Conservation (phyloP, 2,797 vertebrate genomes). For the Esox masquinongy region DNA sequence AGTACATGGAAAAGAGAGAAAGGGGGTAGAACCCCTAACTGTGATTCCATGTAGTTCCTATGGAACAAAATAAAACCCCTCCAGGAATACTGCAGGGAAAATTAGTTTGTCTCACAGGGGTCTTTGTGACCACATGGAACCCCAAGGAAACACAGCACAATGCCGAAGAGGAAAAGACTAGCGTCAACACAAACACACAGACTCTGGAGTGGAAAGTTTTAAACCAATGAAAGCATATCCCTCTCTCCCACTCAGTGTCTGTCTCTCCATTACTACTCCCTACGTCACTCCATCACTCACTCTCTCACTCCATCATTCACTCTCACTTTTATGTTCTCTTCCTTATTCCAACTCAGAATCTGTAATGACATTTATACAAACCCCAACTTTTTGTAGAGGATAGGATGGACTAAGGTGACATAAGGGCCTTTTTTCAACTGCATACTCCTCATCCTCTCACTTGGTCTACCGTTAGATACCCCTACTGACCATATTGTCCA, state of each 20-base stretch:
- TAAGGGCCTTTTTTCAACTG: conserved; percentile 26
- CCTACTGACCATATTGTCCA: too few relatives aligned
- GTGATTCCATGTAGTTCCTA: conserved; percentile 66
- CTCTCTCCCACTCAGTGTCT: not conserved
- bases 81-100: conserved; percentile 78
- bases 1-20: conserved; percentile 46
- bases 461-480: too few relatives aligned
- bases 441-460: too few relatives aligned
- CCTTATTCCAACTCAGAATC: conserved; percentile 25
- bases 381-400: not conserved
- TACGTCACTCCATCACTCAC: conserved; percentile 14
- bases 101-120: conserved; percentile 73
- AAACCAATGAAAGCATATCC: conserved; percentile 48
- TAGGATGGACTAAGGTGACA: conserved; percentile 46
- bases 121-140: conserved; percentile 78
- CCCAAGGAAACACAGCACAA: conserved; percentile 60
- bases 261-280: not conserved
- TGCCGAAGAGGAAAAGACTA: not conserved
- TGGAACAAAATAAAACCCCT: conserved; percentile 72
- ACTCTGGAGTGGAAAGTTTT: conserved; percentile 43
- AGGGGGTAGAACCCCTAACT: conserved; percentile 60
- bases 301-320: not conserved
- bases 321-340: not conserved
- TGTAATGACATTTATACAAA: not conserved
- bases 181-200: not conserved